Evolutionary conservation across 2,113 vertebrate genomes (phyloP), one percentile per base, ranked within the genome.

Genomic region (Carassius auratus): DNA sequence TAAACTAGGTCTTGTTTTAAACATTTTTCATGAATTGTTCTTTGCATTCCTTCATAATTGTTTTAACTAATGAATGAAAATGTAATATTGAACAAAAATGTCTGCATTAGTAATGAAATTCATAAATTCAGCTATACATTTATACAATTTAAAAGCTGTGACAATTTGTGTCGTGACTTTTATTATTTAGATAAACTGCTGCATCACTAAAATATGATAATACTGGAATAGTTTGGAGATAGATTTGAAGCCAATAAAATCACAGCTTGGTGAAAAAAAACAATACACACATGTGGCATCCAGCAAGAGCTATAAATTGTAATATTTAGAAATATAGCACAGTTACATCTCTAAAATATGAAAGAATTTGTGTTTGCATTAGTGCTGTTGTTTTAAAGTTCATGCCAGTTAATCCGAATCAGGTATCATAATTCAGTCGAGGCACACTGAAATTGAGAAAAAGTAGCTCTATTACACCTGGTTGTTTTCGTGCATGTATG

Each of bases 361-460:
- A 68, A 69, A 69, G 15, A 33, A 3, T 17, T 8, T 12, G 36
- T 36, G 66, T 7, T 69, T 64, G 5, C n/a, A 5, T 3, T 7
- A 15, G 13, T 13, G 5, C 19, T 59, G 50, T 12, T 45, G 38
- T 38, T 48, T 80, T 30, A 48, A 23, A 50, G 79, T 30, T 81
- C 14, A 68, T 68, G 79, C 50, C 17, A 33, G 61, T 33, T 68
- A 15, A 45, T 19, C 38, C 8, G 13, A 10, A 14, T 17, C 45
- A 82, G 50, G 10, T 45, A 66, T 52, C 45, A 82, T 45, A 82
- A 64, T 36, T 69, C 80, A 82, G 23, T 21, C 15, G 21, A 23
- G 57, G 33, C 33, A 14, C 30, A 10, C n/a, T 15, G 10, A 1
- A 45, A 7, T 17, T 9, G 2, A 10, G 33, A 64, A 10, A 45